These are phyloP conservation scores for Ariolimax columbianus DNA, from an alignment of 2,888 invertebrate species.

Conservation along the genomic window DNA sequence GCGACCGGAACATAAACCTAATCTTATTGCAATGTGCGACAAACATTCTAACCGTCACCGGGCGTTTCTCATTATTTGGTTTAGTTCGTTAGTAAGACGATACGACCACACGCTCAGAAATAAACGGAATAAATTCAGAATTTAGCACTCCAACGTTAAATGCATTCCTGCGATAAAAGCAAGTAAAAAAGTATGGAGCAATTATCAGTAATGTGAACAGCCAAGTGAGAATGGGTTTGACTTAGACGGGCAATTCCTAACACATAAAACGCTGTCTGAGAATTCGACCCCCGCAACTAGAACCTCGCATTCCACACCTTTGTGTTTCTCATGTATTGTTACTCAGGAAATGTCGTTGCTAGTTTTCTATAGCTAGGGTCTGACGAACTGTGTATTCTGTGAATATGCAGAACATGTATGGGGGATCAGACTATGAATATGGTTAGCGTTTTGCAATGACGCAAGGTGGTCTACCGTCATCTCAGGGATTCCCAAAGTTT, in stretches of 20 bases:
- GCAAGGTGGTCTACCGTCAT: too few species aligned
- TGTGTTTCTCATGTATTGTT: conserved; percentile 21
- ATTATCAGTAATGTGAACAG: conserved; percentile 31
- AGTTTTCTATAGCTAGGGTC: not conserved
- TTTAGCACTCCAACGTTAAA: conserved; percentile 19
- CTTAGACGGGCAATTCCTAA: conserved; percentile 13
- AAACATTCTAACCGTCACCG: too few species aligned
- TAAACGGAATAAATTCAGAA: conserved; percentile 1
- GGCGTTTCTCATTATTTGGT: not conserved
- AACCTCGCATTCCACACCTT: conserved; percentile 21
- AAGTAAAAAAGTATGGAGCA: not conserved
- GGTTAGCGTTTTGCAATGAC: not conserved
- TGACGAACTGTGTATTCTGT: conserved; percentile 6
- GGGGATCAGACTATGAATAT: too few species aligned
- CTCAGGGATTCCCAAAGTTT: too few species aligned
- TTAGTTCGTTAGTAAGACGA: not conserved
- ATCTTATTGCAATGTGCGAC: too few species aligned
- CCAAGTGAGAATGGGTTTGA: conserved; percentile 8
- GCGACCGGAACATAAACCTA: too few species aligned
- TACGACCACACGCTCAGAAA: not conserved
- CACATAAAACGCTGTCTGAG: conserved; percentile 23
- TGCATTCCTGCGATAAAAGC: conserved; percentile 24
- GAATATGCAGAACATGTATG: not conserved
- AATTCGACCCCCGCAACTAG: conserved; percentile 25
- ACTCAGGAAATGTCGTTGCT: not conserved